Evolutionary conservation across 2,888 invertebrate species (phyloP).

Genomic region (Leucozona laternaria): DNA sequence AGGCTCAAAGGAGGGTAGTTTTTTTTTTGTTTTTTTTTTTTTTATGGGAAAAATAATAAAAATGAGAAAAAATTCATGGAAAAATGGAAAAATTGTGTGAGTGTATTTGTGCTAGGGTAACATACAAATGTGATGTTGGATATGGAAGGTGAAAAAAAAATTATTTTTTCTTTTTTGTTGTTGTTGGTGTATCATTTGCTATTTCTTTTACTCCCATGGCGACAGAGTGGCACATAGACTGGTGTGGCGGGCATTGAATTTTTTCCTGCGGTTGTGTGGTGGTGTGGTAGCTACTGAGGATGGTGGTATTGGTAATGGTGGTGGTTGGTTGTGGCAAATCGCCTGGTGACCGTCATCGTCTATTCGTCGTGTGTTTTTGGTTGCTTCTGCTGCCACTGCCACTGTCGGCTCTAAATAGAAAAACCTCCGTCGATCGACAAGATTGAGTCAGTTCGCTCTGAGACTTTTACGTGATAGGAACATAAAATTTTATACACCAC

Average conservation of each 20-base stretch:
- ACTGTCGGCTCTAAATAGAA: slow-evolving; percentile 81
- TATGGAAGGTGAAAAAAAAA: slow-evolving; percentile 53
- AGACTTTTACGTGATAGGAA: slow-evolving; percentile 83
- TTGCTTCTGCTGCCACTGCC: slow-evolving; percentile 70
- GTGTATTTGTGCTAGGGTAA: slow-evolving; percentile 67
- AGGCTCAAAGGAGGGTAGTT: slow-evolving; percentile 40
- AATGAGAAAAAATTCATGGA: slow-evolving; percentile 38
- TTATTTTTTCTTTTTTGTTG: background rate
- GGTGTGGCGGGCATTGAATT: slow-evolving; percentile 79
- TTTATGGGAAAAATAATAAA: slow-evolving; percentile 29
- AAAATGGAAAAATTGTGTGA: slow-evolving; percentile 70
- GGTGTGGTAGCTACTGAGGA: slow-evolving; percentile 62
- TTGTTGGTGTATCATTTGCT: slow-evolving; percentile 42
- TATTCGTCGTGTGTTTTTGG: slow-evolving; percentile 75
- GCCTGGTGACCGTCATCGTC: slow-evolving; percentile 77
- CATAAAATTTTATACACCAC: slow-evolving; percentile 29
- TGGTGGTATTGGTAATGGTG: slow-evolving; percentile 76
- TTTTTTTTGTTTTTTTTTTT: slow-evolving; percentile 41
- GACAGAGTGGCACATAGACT: slow-evolving; percentile 2
- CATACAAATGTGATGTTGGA: slow-evolving; percentile 41
- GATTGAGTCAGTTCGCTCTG: slow-evolving; percentile 84
- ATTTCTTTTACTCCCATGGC: slow-evolving; percentile 59
- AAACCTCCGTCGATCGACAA: slow-evolving; percentile 83
- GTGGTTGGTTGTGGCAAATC: slow-evolving; percentile 74
- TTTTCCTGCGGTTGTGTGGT: slow-evolving; percentile 82